A percentile compares a stretch with the other conserved stretches of the same genome.
These are phyloP conservation scores for Hylaeus anthracinus DNA, from an alignment of 1,140 invertebrate species.

Conservation along the genomic window DNA sequence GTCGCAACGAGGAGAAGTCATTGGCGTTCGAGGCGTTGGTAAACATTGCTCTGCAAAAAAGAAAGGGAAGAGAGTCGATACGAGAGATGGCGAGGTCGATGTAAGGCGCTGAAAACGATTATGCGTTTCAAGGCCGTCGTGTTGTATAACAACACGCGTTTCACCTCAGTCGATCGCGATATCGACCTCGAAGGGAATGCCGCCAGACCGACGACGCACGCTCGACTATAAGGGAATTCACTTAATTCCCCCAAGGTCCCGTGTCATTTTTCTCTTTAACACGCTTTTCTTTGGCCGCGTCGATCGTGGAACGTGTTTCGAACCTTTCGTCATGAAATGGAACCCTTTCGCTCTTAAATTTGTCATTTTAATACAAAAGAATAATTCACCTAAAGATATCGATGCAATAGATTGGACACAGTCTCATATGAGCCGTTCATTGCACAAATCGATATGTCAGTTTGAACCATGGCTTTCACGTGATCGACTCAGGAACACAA, in stretches of 20 bases:
- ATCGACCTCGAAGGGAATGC: conserved; percentile 60
- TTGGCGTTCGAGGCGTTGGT: conserved; percentile 20
- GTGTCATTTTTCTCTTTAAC: no score
- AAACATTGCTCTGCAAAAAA: conserved; percentile 41
- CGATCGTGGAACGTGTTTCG: no score
- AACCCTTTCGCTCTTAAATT: no score
- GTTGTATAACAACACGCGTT: conserved; percentile 61
- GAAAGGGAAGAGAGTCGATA: conserved; percentile 35
- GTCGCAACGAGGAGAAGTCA: background rate
- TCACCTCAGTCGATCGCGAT: conserved; percentile 51
- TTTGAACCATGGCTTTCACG: no score
- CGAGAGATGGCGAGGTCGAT: conserved; percentile 1
- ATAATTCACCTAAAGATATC: no score
- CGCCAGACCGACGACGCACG: conserved; percentile 8
- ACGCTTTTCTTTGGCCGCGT: background rate
- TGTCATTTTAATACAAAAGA: no score
- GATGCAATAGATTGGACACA: no score
- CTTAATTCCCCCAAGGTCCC: background rate
- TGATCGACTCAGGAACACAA: background rate
- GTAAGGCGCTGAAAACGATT: conserved; percentile 48
- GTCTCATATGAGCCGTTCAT: no score
- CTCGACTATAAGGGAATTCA: conserved; percentile 14
- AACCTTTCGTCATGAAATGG: no score
- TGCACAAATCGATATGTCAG: no score
- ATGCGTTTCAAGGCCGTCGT: conserved; percentile 60